These are phyloP conservation scores for Mustela lutreola DNA, from an alignment of 2,113 vertebrate species.

Conservation along the genomic window DNA sequence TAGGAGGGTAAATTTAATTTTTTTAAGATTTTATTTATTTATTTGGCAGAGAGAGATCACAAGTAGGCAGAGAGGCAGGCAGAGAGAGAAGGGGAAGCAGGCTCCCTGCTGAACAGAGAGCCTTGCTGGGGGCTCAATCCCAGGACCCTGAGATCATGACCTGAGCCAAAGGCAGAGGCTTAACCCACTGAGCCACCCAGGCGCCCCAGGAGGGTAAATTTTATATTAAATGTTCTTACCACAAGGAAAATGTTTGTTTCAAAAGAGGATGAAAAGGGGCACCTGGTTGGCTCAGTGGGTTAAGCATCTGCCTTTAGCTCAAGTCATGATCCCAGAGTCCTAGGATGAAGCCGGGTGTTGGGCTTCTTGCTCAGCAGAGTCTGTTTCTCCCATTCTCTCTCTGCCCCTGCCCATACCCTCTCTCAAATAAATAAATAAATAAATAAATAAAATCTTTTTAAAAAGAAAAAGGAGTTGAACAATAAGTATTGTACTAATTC, in stretches of 20 bases:
- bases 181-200: no score
- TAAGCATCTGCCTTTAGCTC: background rate
- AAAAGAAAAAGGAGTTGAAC: background rate
- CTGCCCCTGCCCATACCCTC: background rate
- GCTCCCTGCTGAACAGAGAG: no score
- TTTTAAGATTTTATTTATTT: no score
- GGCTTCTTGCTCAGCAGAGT: no score
- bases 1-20: background rate
- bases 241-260: background rate
- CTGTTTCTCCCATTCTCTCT: background rate
- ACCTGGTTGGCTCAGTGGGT: background rate
- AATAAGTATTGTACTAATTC: background rate
- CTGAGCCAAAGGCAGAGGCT: no score
- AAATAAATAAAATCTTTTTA: background rate
- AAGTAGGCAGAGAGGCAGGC: no score
- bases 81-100: no score
- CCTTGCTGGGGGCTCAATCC: no score
- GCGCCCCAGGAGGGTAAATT: background rate
- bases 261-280: background rate
- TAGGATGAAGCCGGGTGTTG: no score
- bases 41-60: no score
- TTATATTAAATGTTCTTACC: background rate
- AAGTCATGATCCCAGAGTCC: no score
- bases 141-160: no score
- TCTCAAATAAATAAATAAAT: background rate